phyloP scores from a whole-genome alignment of 2,113 vertebrate genomes.

The Platycercus adscitus region DNA sequence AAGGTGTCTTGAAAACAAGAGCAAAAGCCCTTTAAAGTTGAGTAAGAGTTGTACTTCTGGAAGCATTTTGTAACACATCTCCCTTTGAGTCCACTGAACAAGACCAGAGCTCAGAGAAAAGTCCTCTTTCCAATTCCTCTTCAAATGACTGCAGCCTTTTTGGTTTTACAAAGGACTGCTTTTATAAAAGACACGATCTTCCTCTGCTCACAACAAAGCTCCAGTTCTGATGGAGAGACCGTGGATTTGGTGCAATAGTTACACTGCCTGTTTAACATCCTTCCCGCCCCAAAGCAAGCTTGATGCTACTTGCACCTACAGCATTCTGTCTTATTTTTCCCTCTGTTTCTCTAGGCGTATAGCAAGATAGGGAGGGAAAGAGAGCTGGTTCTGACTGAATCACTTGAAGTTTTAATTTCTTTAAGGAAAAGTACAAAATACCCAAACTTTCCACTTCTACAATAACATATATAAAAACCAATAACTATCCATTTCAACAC shows the following conservation, averaged over 20 bases:
- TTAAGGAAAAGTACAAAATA: background rate
- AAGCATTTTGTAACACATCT: background rate
- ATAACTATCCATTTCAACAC: background rate
- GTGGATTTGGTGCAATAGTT: accelerated
- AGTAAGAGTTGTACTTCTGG: background rate
- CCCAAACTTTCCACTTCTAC: background rate
- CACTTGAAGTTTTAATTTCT: background rate
- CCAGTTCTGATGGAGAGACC: background rate
- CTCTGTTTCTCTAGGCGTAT: too few relatives aligned
- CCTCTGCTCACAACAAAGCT: background rate
- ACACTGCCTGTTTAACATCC: accelerated
- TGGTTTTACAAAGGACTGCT: background rate
- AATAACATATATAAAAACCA: background rate
- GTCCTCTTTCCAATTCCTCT: too few relatives aligned
- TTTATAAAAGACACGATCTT: background rate
- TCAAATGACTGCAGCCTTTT: background rate
- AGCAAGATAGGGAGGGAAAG: background rate
- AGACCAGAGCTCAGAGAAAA: background rate
- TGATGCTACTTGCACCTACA: too few relatives aligned
- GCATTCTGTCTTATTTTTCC: too few relatives aligned
- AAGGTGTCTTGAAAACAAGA: background rate
- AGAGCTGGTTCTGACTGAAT: background rate
- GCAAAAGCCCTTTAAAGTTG: background rate
- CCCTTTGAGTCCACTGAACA: background rate
- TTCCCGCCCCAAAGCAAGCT: background rate